Evolutionary conservation across 2,797 vertebrate species (phyloP).

Genomic region (Allobates femoralis): DNA sequence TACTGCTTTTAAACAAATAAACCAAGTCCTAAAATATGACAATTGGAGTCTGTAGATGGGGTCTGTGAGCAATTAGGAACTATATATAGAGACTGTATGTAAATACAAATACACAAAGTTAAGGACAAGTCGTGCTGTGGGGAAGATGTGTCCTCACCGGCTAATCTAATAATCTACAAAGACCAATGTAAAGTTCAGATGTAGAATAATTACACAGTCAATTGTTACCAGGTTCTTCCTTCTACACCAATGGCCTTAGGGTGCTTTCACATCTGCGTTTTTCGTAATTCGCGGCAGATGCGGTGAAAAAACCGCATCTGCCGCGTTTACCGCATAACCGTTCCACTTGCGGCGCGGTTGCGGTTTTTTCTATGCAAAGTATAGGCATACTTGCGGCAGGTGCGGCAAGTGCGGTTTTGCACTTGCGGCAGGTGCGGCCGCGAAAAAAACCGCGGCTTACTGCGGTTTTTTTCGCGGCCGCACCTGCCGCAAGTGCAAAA

Average conservation of each 20-base stretch:
- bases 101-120: not conserved
- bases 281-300: no score
- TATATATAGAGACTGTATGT: slow-evolving; percentile 34
- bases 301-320: no score
- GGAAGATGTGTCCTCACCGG: not conserved
- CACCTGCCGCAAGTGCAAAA: no score
- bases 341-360: no score
- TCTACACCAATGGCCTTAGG: not conserved
- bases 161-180: not conserved
- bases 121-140: not conserved
- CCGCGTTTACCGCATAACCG: no score
- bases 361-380: no score
- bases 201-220: not conserved
- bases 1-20: slow-evolving; percentile 23
- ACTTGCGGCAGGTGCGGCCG: no score
- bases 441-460: no score
- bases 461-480: no score
- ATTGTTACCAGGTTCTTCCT: not conserved
- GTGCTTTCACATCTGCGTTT: no score
- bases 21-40: slow-evolving; percentile 30
- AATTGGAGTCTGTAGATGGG: slow-evolving; percentile 4
- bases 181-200: not conserved
- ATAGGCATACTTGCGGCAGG: no score
- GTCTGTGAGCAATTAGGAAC: slow-evolving; percentile 46
- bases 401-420: no score